phyloP scores from a whole-genome alignment of 2,797 vertebrate species.

The Meriones psammophilus region DNA sequence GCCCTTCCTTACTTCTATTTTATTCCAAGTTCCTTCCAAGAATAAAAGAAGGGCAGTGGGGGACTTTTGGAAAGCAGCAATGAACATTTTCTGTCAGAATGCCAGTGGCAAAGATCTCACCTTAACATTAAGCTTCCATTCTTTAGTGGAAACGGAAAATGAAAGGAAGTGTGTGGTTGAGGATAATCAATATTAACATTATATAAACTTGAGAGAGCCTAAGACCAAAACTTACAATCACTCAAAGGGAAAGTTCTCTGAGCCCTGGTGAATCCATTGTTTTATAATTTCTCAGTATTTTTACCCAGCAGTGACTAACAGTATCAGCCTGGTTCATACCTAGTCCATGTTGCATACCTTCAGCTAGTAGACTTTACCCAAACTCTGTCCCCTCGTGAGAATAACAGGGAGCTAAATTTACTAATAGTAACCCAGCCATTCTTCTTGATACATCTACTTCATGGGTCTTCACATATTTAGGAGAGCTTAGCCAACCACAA shows the following conservation, averaged over 20 bases:
- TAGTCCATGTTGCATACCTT: neutral
- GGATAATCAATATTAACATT: conserved; percentile 41
- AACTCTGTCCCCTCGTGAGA: neutral
- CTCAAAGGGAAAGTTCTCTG: neutral
- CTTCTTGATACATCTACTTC: neutral
- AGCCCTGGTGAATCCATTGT: neutral
- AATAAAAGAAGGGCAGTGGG: conserved; percentile 67
- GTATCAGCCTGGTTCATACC: neutral
- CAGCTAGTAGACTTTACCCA: neutral
- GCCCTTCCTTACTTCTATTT: conserved; percentile 50
- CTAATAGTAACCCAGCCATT: neutral
- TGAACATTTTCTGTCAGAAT: conserved; percentile 64
- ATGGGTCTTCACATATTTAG: neutral
- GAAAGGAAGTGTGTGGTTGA: conserved; percentile 29
- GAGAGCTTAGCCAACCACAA: neutral
- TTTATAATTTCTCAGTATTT: conserved; percentile 22
- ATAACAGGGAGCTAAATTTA: neutral
- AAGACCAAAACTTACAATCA: conserved; percentile 2
- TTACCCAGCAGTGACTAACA: neutral
- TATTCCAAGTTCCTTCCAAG: conserved; percentile 71
- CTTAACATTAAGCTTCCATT: conserved; percentile 57
- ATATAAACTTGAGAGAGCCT: conserved; percentile 4
- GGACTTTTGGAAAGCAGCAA: conserved; percentile 49
- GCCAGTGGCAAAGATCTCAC: conserved; percentile 57
- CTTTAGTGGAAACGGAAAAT: conserved; percentile 58